Conservation (phyloP, 2,113 vertebrate species). For the Laterallus jamaicensis region DNA sequence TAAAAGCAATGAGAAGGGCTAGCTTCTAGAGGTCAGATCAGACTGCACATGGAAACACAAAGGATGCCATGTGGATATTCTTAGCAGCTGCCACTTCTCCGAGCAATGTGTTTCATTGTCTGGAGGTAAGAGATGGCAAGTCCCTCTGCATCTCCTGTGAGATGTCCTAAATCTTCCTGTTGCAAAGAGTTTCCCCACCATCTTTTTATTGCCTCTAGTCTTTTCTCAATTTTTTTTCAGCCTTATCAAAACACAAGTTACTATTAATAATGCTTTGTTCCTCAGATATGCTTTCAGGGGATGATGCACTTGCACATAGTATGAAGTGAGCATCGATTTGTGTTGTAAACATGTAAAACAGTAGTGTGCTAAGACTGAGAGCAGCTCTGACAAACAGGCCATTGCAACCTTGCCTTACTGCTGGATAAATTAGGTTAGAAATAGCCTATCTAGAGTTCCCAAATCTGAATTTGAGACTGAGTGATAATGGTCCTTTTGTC, state of each 20-base stretch:
- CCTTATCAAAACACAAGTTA: neutral
- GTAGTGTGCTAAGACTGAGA: neutral
- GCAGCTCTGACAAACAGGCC: neutral
- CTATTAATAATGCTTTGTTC: neutral
- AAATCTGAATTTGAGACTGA: neutral
- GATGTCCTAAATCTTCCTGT: neutral
- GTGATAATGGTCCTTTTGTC: neutral
- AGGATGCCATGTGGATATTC: neutral
- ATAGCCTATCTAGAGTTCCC: neutral
- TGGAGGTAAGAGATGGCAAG: neutral
- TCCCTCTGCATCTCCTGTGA: neutral
- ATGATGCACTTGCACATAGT: neutral
- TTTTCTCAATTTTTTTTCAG: neutral
- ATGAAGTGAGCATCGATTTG: fast-evolving
- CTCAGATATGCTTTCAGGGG: neutral
- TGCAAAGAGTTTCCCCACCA: neutral
- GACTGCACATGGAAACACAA: neutral
- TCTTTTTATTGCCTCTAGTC: neutral
- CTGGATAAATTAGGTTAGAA: neutral
- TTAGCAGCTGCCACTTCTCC: neutral
- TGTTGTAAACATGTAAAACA: neutral
- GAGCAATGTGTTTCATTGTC: neutral
- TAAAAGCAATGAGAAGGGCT: neutral
- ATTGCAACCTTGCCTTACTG: neutral
- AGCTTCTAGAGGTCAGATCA: neutral